Evolutionary conservation across 1,140 invertebrate species (phyloP).

Genomic region (Eurosta solidaginis): DNA sequence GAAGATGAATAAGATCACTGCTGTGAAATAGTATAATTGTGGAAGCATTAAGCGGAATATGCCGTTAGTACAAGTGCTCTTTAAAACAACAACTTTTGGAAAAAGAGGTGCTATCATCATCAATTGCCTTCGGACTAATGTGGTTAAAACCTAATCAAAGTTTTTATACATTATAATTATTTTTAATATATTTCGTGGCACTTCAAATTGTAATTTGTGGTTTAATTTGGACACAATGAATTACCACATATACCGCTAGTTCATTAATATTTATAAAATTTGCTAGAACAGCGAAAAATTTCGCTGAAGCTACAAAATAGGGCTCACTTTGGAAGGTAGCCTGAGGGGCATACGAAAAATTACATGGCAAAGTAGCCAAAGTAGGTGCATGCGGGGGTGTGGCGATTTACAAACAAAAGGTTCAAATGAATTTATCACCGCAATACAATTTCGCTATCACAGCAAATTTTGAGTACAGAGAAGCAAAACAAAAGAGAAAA

Average conservation of each 20-base stretch:
- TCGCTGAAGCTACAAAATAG: neutral
- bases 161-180: neutral
- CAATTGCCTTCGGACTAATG: neutral
- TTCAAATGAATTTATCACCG: slow-evolving; percentile 29
- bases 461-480: neutral
- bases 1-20: too few species aligned
- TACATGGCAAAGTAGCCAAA: slow-evolving; percentile 15
- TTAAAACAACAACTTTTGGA: neutral
- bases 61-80: too few species aligned
- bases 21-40: too few species aligned
- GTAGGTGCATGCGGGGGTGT: neutral
- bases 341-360: slow-evolving; percentile 19
- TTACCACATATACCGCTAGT: neutral
- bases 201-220: slow-evolving; percentile 14
- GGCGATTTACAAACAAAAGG: neutral
- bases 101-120: neutral
- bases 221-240: neutral
- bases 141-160: slow-evolving; percentile 14
- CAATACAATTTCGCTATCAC: slow-evolving; percentile 9
- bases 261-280: slow-evolving; percentile 27
- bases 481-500: neutral
- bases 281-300: neutral
- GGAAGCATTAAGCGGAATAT: too few species aligned
- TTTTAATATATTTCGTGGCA: neutral
- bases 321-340: too few species aligned